Evolutionary conservation across 2,888 invertebrate genomes (phyloP).

Genomic region (Caenorhabditis sp.): DNA sequence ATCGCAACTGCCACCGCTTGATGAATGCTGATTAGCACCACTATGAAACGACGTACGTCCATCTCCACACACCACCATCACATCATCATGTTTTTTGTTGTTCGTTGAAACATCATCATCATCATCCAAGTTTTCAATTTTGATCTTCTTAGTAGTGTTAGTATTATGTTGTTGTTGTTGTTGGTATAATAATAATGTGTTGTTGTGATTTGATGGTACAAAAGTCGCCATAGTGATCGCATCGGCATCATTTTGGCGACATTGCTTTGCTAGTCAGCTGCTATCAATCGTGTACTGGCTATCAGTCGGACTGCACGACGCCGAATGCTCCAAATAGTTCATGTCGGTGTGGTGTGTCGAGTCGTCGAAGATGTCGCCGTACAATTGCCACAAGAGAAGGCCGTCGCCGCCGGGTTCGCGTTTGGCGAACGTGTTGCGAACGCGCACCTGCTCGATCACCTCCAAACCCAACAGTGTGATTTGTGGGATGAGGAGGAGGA

Average conservation of each 20-base stretch:
- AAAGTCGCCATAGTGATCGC: not conserved
- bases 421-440: slow-evolving; percentile 50
- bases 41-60: not conserved
- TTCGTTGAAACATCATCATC: not conserved
- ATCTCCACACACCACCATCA: not conserved
- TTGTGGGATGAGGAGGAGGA: slow-evolving; percentile 63
- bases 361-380: slow-evolving; percentile 64
- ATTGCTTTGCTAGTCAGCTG: slow-evolving; percentile 38
- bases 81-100: not conserved
- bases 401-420: slow-evolving; percentile 25
- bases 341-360: slow-evolving; percentile 23
- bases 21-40: not conserved
- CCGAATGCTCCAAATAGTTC: slow-evolving; percentile 41
- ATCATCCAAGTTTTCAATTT: not conserved
- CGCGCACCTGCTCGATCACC: slow-evolving; percentile 61
- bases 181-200: too few species aligned
- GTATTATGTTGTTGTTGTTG: not conserved
- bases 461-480: slow-evolving; percentile 59
- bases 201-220: too few species aligned
- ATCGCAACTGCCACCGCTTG: slow-evolving; percentile 3
- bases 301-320: slow-evolving; percentile 51
- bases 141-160: not conserved
- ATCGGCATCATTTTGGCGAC: slow-evolving; percentile 8
- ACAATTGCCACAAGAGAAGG: slow-evolving; percentile 58
- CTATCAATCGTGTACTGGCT: slow-evolving; percentile 36